Conservation (phyloP, 2,797 vertebrate genomes). For the Alca torda region DNA sequence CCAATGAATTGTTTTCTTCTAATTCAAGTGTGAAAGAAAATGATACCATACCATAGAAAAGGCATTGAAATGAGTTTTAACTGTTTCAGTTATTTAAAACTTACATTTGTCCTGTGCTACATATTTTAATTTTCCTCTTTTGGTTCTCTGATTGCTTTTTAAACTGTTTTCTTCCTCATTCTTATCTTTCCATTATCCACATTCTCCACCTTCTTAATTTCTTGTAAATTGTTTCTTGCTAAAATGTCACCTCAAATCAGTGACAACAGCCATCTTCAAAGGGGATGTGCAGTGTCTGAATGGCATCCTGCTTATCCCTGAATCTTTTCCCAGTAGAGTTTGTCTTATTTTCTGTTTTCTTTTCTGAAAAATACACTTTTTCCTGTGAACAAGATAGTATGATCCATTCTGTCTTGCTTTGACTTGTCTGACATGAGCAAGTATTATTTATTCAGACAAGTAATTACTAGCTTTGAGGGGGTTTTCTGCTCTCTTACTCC, state of each 20-base stretch:
- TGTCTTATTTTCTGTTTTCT: neutral
- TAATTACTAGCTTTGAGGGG: neutral
- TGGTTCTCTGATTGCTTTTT: neutral
- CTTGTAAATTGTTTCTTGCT: neutral
- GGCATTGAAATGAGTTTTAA: neutral
- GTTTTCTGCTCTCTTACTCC: neutral
- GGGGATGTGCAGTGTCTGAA: neutral
- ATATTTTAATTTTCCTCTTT: neutral
- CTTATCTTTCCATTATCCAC: neutral
- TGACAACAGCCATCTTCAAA: neutral
- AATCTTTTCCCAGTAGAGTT: neutral
- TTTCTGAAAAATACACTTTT: neutral
- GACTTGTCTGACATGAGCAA: neutral
- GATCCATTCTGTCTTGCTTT: neutral
- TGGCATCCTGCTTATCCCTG: neutral
- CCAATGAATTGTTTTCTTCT: neutral
- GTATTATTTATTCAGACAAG: neutral
- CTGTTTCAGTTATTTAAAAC: neutral
- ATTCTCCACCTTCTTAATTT: neutral
- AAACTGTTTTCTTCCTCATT: neutral
- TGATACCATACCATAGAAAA: neutral
- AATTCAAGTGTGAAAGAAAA: neutral
- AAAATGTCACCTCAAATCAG: neutral
- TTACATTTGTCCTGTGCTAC: neutral
- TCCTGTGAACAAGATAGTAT: neutral